phyloP scores from a whole-genome alignment of 1,140 invertebrate genomes.

The Rhynchophorus ferrugineus region DNA sequence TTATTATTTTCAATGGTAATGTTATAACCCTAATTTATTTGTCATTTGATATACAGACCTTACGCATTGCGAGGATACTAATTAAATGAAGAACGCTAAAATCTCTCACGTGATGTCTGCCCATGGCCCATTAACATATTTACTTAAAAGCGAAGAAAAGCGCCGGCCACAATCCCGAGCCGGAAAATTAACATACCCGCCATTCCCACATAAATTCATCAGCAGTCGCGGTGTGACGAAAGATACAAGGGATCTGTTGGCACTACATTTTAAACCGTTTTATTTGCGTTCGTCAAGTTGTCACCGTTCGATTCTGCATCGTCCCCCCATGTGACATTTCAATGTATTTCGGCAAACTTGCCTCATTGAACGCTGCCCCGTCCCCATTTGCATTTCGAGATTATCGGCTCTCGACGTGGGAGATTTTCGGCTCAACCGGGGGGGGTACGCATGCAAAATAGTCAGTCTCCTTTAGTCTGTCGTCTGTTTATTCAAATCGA shows the following conservation, averaged over 20 bases:
- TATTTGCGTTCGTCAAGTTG: slow-evolving; percentile 25
- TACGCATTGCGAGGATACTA: not conserved
- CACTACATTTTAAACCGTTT: slow-evolving; percentile 15
- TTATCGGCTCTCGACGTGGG: slow-evolving; percentile 22
- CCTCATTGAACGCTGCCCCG: slow-evolving; percentile 12
- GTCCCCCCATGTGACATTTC: slow-evolving; percentile 18
- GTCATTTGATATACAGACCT: not conserved
- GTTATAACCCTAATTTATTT: no score
- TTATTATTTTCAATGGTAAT: no score
- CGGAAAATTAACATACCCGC: slow-evolving; percentile 1
- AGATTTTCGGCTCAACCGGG: slow-evolving; percentile 19
- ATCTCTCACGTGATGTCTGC: not conserved
- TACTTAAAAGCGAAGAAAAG: not conserved
- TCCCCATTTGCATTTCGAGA: slow-evolving; percentile 25
- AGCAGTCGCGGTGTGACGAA: not conserved
- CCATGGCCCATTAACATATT: not conserved
- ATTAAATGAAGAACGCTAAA: not conserved
- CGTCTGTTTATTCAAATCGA: slow-evolving; percentile 28
- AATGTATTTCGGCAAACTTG: slow-evolving; percentile 10
- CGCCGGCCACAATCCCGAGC: not conserved
- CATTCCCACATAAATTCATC: slow-evolving; percentile 2
- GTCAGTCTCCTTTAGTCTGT: slow-evolving; percentile 11
- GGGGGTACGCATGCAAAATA: not conserved
- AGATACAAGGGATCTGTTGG: slow-evolving; percentile 12
- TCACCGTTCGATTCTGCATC: slow-evolving; percentile 10